These are phyloP conservation scores for Cremastinae sp. DNA, from an alignment of 2,888 invertebrate genomes.

Conservation along the genomic window DNA sequence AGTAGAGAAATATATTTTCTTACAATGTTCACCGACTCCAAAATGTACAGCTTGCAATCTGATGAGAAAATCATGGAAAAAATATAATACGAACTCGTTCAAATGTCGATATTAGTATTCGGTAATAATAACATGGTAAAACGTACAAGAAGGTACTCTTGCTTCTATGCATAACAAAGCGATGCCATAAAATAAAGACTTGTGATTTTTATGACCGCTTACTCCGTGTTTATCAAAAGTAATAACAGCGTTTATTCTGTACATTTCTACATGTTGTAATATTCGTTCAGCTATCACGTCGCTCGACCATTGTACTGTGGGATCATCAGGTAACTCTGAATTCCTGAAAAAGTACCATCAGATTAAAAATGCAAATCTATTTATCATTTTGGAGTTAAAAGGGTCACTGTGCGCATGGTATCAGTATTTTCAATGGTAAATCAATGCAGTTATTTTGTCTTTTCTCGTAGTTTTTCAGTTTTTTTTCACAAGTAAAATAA, in stretches of 20 bases:
- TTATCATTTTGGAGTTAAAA: too few species aligned
- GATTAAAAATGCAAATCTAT: neutral
- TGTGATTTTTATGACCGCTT: conserved; percentile 96
- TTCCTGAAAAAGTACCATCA: conserved; percentile 82
- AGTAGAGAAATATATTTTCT: conserved; percentile 93
- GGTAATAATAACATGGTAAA: conserved; percentile 39
- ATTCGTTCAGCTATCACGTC: conserved; percentile 85
- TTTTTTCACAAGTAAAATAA: too few species aligned
- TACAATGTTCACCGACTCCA: conserved; percentile 92
- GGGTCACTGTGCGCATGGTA: too few species aligned
- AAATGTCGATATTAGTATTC: neutral
- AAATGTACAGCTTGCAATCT: conserved; percentile 91
- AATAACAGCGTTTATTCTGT: conserved; percentile 91
- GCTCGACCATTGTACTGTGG: conserved; percentile 88
- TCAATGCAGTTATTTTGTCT: too few species aligned
- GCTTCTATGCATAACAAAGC: conserved; percentile 89
- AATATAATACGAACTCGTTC: neutral
- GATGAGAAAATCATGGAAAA: conserved; percentile 74
- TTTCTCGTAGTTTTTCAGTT: too few species aligned
- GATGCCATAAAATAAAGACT: conserved; percentile 90
- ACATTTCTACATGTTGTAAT: conserved; percentile 85
- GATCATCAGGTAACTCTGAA: conserved; percentile 89
- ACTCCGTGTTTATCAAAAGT: conserved; percentile 97
- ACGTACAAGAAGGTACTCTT: conserved; percentile 88
- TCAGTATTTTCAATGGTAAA: too few species aligned